Percentiles rank a stretch among this genome's conserved stretches.
Evolutionary conservation across 2,797 vertebrate genomes (phyloP).

Genomic region (Gallinago stenura): DNA sequence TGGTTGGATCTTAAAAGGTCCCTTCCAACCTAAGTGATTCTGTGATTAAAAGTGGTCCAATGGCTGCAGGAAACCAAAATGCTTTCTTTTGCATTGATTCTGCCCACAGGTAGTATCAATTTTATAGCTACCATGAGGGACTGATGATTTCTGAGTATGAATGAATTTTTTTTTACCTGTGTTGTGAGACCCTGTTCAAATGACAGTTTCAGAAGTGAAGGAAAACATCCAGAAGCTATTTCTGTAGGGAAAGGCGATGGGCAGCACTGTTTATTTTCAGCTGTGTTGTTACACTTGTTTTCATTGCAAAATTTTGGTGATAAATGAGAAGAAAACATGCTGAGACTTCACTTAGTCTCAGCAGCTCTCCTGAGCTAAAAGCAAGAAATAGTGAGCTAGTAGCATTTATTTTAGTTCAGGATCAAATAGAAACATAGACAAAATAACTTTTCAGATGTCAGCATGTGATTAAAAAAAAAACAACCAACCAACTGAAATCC

Average conservation of each 20-base stretch:
- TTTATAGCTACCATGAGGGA: not conserved
- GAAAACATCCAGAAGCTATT: not conserved
- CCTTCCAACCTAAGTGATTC: no score
- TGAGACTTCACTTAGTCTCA: conserved; percentile 42
- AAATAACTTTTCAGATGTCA: conserved; percentile 5
- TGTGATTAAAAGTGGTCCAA: not conserved
- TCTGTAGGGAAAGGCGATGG: not conserved
- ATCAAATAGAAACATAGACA: conserved; percentile 21
- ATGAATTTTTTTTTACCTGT: not conserved
- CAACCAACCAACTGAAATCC: not conserved
- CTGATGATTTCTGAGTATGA: not conserved
- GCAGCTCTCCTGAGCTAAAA: conserved; percentile 24
- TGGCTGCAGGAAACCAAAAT: not conserved
- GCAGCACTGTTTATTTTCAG: not conserved
- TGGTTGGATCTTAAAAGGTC: no score
- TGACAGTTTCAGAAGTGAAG: not conserved
- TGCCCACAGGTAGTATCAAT: not conserved
- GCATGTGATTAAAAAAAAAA: not conserved
- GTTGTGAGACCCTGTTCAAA: not conserved
- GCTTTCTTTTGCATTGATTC: not conserved
- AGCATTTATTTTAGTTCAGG: conserved; percentile 38
- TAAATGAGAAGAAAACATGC: not conserved
- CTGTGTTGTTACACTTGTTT: not conserved
- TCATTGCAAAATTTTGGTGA: not conserved
- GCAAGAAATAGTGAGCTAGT: not conserved